These are phyloP conservation scores for Spilarctia lutea DNA, from an alignment of 2,888 invertebrate genomes.

Conservation along the genomic window DNA sequence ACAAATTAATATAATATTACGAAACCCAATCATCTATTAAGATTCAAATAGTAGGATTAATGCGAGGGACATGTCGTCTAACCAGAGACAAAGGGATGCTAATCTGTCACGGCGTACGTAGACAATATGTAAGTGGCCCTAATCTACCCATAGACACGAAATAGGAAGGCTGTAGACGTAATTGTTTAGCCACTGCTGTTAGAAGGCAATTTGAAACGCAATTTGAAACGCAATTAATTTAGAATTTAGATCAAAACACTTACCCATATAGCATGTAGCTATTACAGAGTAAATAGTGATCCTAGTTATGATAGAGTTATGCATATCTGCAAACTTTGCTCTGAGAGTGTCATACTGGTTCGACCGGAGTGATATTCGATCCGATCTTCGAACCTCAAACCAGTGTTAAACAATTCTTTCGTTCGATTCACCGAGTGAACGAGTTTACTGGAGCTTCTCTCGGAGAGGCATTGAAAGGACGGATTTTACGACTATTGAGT, in stretches of 20 bases:
- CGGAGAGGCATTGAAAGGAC: no score
- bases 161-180: slow-evolving; percentile 1
- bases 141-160: slow-evolving; percentile 4
- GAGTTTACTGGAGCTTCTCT: no score
- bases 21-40: slow-evolving; percentile 7
- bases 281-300: no score
- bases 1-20: slow-evolving; percentile 8
- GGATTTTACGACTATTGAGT: no score
- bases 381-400: no score
- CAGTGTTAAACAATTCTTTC: no score
- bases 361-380: no score
- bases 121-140: neutral
- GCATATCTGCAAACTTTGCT: no score
- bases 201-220: neutral
- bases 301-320: no score
- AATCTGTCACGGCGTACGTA: slow-evolving; percentile 8
- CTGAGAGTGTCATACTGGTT: no score
- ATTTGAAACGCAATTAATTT: slow-evolving; percentile 10
- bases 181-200: neutral
- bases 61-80: slow-evolving; percentile 1
- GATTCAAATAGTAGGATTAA: slow-evolving; percentile 4
- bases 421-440: no score
- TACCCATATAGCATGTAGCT: no score
- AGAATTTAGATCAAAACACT: neutral
- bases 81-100: slow-evolving; percentile 18